Percentiles rank a stretch among this genome's conserved stretches.
These are phyloP conservation scores for Circaetus gallicus DNA, from an alignment of 2,113 vertebrate genomes.

Conservation along the genomic window DNA sequence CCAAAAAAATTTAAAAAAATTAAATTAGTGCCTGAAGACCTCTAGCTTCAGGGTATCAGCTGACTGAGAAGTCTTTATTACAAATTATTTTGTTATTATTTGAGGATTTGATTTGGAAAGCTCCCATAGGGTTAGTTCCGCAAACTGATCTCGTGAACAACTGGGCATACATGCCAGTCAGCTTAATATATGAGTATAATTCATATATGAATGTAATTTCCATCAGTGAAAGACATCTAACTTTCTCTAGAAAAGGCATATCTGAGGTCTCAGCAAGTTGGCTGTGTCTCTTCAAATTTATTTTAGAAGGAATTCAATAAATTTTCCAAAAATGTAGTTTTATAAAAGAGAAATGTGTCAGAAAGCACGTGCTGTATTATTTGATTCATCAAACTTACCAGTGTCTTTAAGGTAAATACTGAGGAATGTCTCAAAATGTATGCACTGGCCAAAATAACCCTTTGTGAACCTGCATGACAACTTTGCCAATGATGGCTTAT, in stretches of 20 bases:
- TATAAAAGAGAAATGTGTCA: background rate
- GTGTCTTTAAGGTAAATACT: background rate
- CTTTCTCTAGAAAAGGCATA: background rate
- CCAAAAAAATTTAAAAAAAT: accelerated
- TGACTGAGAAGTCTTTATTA: background rate
- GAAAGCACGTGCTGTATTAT: background rate
- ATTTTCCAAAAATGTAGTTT: background rate
- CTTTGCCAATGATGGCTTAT: background rate
- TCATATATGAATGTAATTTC: background rate
- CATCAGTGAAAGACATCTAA: background rate
- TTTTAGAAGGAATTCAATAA: background rate
- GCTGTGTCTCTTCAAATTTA: background rate
- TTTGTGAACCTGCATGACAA: background rate
- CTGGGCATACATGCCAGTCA: background rate
- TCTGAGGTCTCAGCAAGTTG: background rate
- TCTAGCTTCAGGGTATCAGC: background rate
- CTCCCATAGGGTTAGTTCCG: background rate
- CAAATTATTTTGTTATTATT: background rate
- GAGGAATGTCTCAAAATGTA: background rate
- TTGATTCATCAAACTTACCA: background rate
- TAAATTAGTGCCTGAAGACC: background rate
- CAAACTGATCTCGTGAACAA: background rate
- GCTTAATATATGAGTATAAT: background rate
- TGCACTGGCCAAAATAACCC: background rate
- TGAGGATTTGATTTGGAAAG: background rate